Evolutionary conservation across 1,140 invertebrate genomes (phyloP).

Genomic region (Bombus superbus): DNA sequence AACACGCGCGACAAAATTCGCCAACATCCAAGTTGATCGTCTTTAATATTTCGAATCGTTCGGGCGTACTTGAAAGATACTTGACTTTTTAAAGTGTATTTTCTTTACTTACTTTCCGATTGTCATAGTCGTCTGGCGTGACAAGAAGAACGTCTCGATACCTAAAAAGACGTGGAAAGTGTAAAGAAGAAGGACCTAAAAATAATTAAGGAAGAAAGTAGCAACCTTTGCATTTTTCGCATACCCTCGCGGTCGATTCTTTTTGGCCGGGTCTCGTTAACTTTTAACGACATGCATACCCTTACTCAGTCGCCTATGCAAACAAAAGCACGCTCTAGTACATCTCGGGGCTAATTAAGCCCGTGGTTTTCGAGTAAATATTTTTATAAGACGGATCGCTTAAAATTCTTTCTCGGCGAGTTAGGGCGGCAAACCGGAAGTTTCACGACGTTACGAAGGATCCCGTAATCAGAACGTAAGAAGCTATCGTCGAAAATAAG

Average conservation of each 20-base stretch:
- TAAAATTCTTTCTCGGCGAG: neutral
- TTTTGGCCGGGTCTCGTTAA: neutral
- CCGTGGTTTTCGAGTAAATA: neutral
- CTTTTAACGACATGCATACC: constrained; percentile 25
- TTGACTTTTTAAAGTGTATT: neutral
- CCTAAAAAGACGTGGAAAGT: neutral
- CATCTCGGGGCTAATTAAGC: constrained; percentile 25
- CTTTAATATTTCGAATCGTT: too few relatives aligned
- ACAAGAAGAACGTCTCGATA: neutral
- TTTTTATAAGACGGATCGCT: neutral
- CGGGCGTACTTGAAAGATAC: neutral
- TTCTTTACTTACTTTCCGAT: neutral
- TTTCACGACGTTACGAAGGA: neutral
- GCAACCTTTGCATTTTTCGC: neutral
- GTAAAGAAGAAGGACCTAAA: neutral
- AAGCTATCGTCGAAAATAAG: neutral
- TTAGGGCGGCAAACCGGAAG: neutral
- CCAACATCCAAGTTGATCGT: too few relatives aligned
- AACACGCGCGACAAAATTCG: too few relatives aligned
- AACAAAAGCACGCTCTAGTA: neutral
- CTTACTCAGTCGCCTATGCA: neutral
- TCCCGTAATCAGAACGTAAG: neutral
- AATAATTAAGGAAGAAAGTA: constrained; percentile 6
- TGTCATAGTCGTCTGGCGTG: neutral
- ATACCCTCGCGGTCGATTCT: neutral